Base-by-base conservation (phyloP, 2,113 vertebrate genomes). In the Apodemus sylvaticus region DNA sequence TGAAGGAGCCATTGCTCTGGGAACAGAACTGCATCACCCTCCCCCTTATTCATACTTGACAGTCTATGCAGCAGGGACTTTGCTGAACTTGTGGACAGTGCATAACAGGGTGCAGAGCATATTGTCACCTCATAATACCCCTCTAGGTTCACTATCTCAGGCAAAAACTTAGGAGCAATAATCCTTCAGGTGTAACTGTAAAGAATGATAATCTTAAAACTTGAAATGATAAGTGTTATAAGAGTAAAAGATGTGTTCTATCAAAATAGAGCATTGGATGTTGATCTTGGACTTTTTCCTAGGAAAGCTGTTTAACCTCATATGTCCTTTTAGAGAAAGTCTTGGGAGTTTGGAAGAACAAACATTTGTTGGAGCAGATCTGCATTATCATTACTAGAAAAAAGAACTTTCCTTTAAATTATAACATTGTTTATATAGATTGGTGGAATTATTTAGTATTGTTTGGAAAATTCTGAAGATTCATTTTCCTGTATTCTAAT, bases 41-140 rank as follows among this genome's bases (percentile, higher is more conserved):
- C 6, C 19, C 7, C 0, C 0, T 62, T 24, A 6, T 81, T 90
- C 24, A 11, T 3, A 36, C 0, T 2, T 73, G n/a, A n/a, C 24
- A 16, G 1, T 22, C 34, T 36, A 58, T 6, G 39, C 42, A 73
- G 45, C 14, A 64, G 5, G 31, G 62, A n/a, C 11, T 55, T 55
- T 31, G 39, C 39, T 10, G 1, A 0, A 34, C 20, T 42, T 64
- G 7, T 12, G 39, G 66, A 16, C 8, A 4, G 53, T 26, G 45
- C 12, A 26, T 6, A 17, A 24, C 1, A 55, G 39, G 39, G 5
- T 48, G 83, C 77, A 48, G 58, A 78, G 11, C 29, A 17, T 6
- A 22, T 39, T 5, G 16, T 34, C 31, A 39, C 36, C 42, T 64
- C 58, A 22, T 55, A 55, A 60, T 60, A 60, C 20, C 60, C 60